Percentiles rank a stretch among this genome's conserved stretches.
Conservation (phyloP, 1,140 invertebrate genomes). For the Gonioctena quinquepunctata region DNA sequence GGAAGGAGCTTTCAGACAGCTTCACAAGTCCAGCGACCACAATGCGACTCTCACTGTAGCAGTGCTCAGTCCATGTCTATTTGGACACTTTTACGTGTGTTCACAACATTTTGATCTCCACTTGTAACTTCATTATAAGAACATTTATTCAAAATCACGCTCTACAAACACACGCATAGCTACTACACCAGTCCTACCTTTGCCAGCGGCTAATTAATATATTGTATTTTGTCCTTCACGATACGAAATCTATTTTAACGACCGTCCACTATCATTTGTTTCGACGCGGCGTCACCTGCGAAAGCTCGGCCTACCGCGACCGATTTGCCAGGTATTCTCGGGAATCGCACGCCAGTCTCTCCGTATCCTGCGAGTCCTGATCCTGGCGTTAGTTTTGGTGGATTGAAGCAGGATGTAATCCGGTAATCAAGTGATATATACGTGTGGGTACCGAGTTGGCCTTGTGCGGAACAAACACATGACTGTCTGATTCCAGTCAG, state of each 20-base stretch:
- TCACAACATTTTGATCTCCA: too few relatives aligned
- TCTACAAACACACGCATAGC: background rate
- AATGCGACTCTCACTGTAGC: too few relatives aligned
- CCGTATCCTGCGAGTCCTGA: background rate
- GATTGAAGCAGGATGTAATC: background rate
- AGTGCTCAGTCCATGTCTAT: too few relatives aligned
- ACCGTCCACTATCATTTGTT: background rate
- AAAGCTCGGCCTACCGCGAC: background rate
- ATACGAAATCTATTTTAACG: background rate
- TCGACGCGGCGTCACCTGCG: background rate
- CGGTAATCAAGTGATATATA: background rate
- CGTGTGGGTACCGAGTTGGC: slow-evolving; percentile 26
- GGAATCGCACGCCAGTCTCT: too few relatives aligned
- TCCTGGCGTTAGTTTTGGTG: background rate
- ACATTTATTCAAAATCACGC: background rate
- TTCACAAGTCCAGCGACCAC: too few relatives aligned
- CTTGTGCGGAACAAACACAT: slow-evolving; percentile 32
- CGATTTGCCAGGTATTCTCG: background rate
- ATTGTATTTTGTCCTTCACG: background rate
- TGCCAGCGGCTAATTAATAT: background rate
- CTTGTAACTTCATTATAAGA: background rate
- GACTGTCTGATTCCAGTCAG: slow-evolving; percentile 35
- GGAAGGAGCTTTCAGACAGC: too few relatives aligned
- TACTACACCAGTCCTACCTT: background rate
- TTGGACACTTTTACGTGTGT: too few relatives aligned